Evolutionary conservation across 2,797 vertebrate genomes (phyloP), one percentile per base, ranked within the genome.

Genomic region (Brachyalestes nurse): DNA sequence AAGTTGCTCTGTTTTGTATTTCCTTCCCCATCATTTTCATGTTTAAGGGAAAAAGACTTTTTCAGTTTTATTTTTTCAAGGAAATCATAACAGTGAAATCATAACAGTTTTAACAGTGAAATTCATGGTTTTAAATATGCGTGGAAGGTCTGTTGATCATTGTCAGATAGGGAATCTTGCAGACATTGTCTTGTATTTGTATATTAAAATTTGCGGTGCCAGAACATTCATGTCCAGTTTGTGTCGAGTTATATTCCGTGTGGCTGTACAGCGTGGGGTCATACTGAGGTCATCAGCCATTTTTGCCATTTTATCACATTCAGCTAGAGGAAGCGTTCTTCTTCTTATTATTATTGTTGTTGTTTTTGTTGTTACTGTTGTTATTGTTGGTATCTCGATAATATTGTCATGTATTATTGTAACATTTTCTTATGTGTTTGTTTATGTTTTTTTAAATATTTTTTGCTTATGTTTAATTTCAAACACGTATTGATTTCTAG

Each of bases 1-100:
- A 83, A 83, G 86, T 88, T 57, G 23, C 21, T 28, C 72, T 45
- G 19, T 79, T 17, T 76, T 47, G 74, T 34, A 47, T 10, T n/a
- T n/a, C 28, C n/a, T 38, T 72, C 13, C 25, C 58, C 0, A 17
- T n/a, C 13, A 13, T 42, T 21, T n/a, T 0, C 9, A 14, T 5
- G 13, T 65, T 65, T 65, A 16, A 40, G 0, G 13, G 17, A 0
- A 58, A 40, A 14, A 40, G 17, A 16, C 4, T 40, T 6, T 40
- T 65, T 42, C 9, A 42, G 2, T 2, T 42, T 42, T 42, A 42
- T 42, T 42, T 42, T 6, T 42, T 42, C 42, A 49, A 49, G 47
- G 47, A 49, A 49, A 49, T 49, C 47, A 10, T 12, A 49, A 49
- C n/a, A n/a, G n/a, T n/a, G n/a, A n/a, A n/a, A n/a, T n/a, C n/a